Evolutionary conservation across 1,140 invertebrate species (phyloP).

Genomic region (Micrasema longulum): DNA sequence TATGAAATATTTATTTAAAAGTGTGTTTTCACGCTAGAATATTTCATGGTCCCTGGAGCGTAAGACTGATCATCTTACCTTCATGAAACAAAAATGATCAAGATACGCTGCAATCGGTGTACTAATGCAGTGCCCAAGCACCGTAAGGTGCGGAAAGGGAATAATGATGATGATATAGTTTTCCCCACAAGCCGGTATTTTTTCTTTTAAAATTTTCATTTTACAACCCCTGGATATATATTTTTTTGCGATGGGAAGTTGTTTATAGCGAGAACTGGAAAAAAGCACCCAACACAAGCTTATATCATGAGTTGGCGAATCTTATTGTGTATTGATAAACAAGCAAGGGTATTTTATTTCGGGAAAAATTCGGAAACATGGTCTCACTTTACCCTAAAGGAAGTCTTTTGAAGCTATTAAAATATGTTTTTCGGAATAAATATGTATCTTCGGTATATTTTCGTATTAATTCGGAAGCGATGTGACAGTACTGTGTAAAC

Average conservation of each 20-base stretch:
- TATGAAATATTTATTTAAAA: too few relatives aligned
- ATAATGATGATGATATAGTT: too few relatives aligned
- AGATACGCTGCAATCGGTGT: too few relatives aligned
- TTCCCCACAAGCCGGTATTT: too few relatives aligned
- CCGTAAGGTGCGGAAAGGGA: too few relatives aligned
- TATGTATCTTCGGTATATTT: slow-evolving; percentile 24
- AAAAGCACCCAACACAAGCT: slow-evolving; percentile 45
- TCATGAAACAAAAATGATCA: too few relatives aligned
- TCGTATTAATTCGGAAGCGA: slow-evolving; percentile 32
- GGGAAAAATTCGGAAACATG: slow-evolving; percentile 29
- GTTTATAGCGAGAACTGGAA: slow-evolving; percentile 33
- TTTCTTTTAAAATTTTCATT: neutral
- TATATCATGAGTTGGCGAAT: slow-evolving; percentile 46
- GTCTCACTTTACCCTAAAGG: slow-evolving; percentile 19
- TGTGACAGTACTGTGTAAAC: slow-evolving; percentile 37
- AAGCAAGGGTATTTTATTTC: slow-evolving; percentile 5
- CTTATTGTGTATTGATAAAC: slow-evolving; percentile 45
- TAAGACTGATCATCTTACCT: too few relatives aligned
- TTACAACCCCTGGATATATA: slow-evolving; percentile 2
- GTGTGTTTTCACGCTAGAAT: too few relatives aligned
- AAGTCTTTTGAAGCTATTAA: slow-evolving; percentile 41
- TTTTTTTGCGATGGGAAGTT: slow-evolving; percentile 18
- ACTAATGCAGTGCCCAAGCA: too few relatives aligned
- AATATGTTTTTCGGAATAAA: slow-evolving; percentile 47
- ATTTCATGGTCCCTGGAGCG: too few relatives aligned